Base-by-base conservation (phyloP, 92 coral and sea anemone genomes). In the Palythoa caribaeorum region DNA sequence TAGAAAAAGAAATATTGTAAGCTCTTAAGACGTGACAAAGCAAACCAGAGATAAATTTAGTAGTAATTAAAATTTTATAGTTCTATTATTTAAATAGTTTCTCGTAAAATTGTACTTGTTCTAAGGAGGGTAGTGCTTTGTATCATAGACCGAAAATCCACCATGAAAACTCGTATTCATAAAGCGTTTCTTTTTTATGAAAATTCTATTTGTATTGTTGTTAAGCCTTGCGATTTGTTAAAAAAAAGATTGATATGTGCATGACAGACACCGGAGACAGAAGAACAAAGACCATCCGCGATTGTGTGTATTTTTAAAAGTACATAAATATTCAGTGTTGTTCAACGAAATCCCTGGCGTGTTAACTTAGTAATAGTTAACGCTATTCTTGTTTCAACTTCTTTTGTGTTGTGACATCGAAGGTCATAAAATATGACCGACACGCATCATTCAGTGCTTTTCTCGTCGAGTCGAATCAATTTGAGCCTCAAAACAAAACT, bases 401-500 rank as follows among this genome's bases (percentile, higher is more conserved):
- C 28, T 11, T 35, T 70, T 38, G 74, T 44, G 47, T 15, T 38
- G 40, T 12, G 75, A 8, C 44, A 10, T 69, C 3, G 36, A 51
- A 79, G 80, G 44, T 74, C 89, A 73, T 9, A 16, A 47, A 60
- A 15, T 13, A 83, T 69, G 76, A 21, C 70, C 2, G 68, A 66
- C 76, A 48, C 20, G 40, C 71, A 16, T 21, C 14, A 47, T 47
- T 38, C 47, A 11, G 48, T 71, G 14, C 10, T 63, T 44, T 13
- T 65, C 3, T 39, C 36, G 1, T 65, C 75, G 14, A 16, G 38
- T 16, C 48, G 86, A 63, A 81, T 40, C 47, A 68, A 81, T 3
- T 63, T 81, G 44, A 71, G 20, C 7, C 21, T 81, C 13, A 79
- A 94, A 71, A 88, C 93, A 12, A 88, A 90, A 78, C 35, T 92